Conservation (phyloP, 1,140 invertebrate genomes). For the Euglossa dilemma region DNA sequence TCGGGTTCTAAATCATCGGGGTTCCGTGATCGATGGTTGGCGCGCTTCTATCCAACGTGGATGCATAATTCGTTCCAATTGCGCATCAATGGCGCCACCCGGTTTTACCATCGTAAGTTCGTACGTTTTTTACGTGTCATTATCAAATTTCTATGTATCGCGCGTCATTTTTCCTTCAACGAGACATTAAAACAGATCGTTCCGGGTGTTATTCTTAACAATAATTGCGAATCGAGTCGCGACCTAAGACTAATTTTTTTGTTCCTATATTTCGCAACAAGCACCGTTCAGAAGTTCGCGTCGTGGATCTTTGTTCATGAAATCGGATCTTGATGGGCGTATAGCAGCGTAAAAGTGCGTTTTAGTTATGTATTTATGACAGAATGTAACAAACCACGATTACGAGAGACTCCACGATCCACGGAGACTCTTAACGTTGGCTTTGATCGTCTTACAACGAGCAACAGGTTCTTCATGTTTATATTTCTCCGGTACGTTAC, state of each 20-base stretch:
- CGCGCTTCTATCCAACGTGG: slow-evolving; percentile 1
- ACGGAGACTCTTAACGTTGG: slow-evolving; percentile 11
- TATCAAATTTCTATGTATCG: neutral
- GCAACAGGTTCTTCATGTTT: slow-evolving; percentile 50
- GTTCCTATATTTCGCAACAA: too few relatives aligned
- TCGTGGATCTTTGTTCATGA: neutral
- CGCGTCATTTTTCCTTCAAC: neutral
- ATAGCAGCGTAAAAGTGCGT: neutral
- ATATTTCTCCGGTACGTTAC: slow-evolving; percentile 10
- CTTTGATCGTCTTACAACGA: slow-evolving; percentile 40
- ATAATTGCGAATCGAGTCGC: neutral
- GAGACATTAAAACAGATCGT: neutral
- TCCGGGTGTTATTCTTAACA: neutral
- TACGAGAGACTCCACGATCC: neutral
- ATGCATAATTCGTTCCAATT: neutral
- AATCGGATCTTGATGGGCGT: neutral
- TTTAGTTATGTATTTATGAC: neutral
- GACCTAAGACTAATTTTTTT: neutral
- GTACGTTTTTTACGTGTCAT: neutral
- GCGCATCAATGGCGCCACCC: neutral
- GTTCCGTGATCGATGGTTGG: neutral
- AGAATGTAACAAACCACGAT: slow-evolving; percentile 14
- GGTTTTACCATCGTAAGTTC: too few relatives aligned
- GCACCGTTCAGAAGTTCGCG: too few relatives aligned
- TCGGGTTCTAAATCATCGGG: neutral